Evolutionary conservation across 2,888 invertebrate species (phyloP).

Genomic region (Boloria euphrosyne): DNA sequence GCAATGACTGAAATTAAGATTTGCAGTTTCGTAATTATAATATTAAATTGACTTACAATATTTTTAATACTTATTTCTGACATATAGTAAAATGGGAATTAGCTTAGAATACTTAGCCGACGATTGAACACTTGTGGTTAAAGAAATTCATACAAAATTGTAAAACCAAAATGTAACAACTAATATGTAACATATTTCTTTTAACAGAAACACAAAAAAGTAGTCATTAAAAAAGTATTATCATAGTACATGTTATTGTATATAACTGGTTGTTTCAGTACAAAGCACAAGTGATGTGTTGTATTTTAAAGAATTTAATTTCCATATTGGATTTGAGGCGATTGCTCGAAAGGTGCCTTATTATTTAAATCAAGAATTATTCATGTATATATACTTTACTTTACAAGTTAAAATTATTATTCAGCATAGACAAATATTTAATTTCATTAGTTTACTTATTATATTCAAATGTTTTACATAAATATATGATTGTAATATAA

Average conservation of each 20-base stretch:
- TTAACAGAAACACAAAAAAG: slow-evolving; percentile 7
- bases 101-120: no score
- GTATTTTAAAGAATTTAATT: slow-evolving; percentile 31
- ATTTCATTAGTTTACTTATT: slow-evolving; percentile 28
- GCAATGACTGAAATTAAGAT: no score
- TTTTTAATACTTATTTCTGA: no score
- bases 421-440: slow-evolving; percentile 35
- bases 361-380: slow-evolving; percentile 43
- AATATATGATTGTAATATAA: slow-evolving; percentile 33
- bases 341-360: slow-evolving; percentile 66
- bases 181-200: neutral
- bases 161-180: no score
- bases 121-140: no score
- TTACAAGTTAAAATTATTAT: slow-evolving; percentile 36
- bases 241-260: slow-evolving; percentile 46
- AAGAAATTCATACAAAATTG: no score
- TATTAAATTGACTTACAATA: no score
- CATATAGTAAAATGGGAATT: no score
- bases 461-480: slow-evolving; percentile 33
- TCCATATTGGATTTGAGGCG: slow-evolving; percentile 44
- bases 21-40: no score
- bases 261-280: slow-evolving; percentile 57
- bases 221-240: slow-evolving; percentile 14
- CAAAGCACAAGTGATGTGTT: slow-evolving; percentile 56
- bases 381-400: slow-evolving; percentile 30